Evolutionary conservation across 2,888 invertebrate genomes (phyloP), one percentile per base, ranked within the genome.

Genomic region (Thymelicus sylvestris): DNA sequence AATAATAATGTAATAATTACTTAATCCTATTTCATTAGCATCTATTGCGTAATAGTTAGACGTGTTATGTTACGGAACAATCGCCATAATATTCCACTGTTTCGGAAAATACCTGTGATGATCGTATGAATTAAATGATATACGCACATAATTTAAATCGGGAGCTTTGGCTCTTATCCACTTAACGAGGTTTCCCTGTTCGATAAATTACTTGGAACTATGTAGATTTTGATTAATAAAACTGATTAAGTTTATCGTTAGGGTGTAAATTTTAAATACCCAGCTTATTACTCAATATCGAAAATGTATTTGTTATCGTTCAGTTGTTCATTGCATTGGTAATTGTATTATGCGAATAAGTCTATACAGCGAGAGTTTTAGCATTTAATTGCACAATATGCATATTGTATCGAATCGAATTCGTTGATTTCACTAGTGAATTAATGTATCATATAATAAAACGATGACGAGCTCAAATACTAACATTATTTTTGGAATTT

Each of bases 141-240:
- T 80, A 80, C 79, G 81, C 79, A 81, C 82, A 86, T 87, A 86
- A 87, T 88, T 87, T 89, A 82, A 86, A 83, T 80, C 72, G 79
- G 83, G 81, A 84, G 87, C 85, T 87, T 89, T 86, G 82, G 78
- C 82, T 81, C 79, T 86, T 85, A 90, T 89, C 88, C 90, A 83
- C 85, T 84, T 89, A 88, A 89, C 85, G 87, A 87, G 86, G 81
- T 86, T 79, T 73, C 80, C 82, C 83, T 87, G 85, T 86, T 86
- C 86, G 84, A 89, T 89, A 89, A 90, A 90, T 89, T 87, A 82
- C 83, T 85, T 83, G 78, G 81, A 85, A 86, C 85, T 86, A 85
- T 84, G 82, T 83, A 82, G 80, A 84, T 86, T 87, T 83, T 86
- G 86, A 89, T 89, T 88, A 86, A 87, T 88, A 89, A 86, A 87